Base-by-base conservation (phyloP, 2,888 invertebrate species). In the Trichacis sp. region DNA sequence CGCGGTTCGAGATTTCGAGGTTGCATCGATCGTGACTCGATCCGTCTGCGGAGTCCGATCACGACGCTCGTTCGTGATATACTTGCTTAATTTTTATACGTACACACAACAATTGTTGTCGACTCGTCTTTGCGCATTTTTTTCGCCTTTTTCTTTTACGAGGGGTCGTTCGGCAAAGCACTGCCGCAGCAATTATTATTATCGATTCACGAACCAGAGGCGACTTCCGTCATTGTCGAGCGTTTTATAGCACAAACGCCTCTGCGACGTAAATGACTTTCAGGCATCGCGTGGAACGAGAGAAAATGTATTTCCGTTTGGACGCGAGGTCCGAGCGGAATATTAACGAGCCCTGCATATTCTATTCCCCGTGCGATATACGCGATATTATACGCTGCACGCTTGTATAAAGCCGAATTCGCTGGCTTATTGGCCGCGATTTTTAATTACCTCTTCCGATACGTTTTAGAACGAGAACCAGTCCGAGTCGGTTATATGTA, bases 371-470 rank as follows among this genome's bases (percentile, higher is more conserved):
- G n/a, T n/a, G n/a, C n/a, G n/a, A n/a, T n/a, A n/a, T n/a, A n/a
- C n/a, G n/a, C n/a, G n/a, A n/a, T n/a, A n/a, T n/a, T n/a, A n/a
- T n/a, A n/a, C n/a, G n/a, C n/a, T n/a, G n/a, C n/a, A n/a, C n/a
- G n/a, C n/a, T n/a, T n/a, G 24, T 8, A 24, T 8, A 24, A 24
- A 24, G 24, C 24, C 24, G 24, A 24, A 24, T 24, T 24, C 24
- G 24, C 24, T 3, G 80, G 80, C n/a, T n/a, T n/a, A n/a, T n/a
- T n/a, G n/a, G n/a, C n/a, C n/a, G 80, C 81, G 80, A 60, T 63
- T 59, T 81, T 81, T 81, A 81, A 81, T 24, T 81, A 80, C 24
- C 24, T 81, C 81, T 74, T 74, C 76, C 77, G 81, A 81, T 81
- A 80, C 77, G 78, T 81, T 80, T 79, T 80, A 76, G 24, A 24